Conservation (phyloP, 2,888 invertebrate genomes). For the Cryptops parisi region DNA sequence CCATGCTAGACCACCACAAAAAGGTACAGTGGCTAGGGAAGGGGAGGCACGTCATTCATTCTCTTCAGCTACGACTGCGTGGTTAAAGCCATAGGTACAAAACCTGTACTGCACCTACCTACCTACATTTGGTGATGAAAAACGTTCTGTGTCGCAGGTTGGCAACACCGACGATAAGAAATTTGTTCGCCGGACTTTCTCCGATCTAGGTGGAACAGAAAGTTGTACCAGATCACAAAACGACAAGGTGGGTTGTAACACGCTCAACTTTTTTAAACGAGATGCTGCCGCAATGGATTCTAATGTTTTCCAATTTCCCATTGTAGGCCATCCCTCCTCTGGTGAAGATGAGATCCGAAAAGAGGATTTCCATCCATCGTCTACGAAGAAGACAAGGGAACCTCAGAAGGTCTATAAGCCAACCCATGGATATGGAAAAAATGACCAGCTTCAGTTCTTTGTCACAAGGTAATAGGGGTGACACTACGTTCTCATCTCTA, state of each 20-base stretch:
- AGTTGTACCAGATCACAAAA: background rate
- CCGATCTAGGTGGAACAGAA: background rate
- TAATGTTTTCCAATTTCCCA: background rate
- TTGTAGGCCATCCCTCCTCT: background rate
- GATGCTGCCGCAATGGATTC: no score
- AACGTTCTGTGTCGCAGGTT: no score
- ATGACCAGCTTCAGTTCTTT: conserved; percentile 17
- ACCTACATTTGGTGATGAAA: no score
- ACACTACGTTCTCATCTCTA: background rate
- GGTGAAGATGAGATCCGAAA: background rate
- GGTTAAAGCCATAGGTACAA: no score
- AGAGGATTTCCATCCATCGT: background rate
- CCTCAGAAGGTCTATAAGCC: conserved; percentile 49
- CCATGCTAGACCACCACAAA: background rate
- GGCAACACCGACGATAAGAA: background rate
- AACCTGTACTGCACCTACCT: no score
- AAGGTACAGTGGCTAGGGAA: no score
- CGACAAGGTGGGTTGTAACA: no score
- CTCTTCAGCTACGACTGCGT: no score
- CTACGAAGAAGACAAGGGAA: conserved; percentile 9
- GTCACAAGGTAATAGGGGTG: background rate
- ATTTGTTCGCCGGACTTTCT: background rate
- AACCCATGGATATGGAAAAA: conserved; percentile 40
- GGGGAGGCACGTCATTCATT: no score
- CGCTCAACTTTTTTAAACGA: no score